These are phyloP conservation scores for Blastobasis lacticolella DNA, from an alignment of 2,888 invertebrate genomes.

Conservation along the genomic window DNA sequence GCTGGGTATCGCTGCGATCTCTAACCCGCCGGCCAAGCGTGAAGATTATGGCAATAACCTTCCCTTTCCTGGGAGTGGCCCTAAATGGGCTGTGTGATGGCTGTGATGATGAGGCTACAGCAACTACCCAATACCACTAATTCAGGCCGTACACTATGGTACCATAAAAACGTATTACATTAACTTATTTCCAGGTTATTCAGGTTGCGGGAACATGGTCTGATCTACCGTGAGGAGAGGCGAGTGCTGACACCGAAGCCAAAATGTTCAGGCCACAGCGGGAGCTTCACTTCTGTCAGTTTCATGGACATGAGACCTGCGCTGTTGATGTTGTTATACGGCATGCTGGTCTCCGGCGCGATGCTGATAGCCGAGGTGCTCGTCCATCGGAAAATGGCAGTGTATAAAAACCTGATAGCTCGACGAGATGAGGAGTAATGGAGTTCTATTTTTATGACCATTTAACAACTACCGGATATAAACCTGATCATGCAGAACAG, in stretches of 20 bases:
- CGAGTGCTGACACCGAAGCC: slow-evolving; percentile 76
- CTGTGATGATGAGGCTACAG: too few relatives aligned
- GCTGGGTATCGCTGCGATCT: too few relatives aligned
- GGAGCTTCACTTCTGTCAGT: slow-evolving; percentile 76
- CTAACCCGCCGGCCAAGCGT: too few relatives aligned
- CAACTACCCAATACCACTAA: too few relatives aligned
- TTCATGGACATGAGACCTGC: slow-evolving; percentile 74
- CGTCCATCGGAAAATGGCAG: slow-evolving; percentile 16
- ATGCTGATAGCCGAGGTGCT: slow-evolving; percentile 43
- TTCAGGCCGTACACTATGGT: background rate
- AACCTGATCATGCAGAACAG: too few relatives aligned
- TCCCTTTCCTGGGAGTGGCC: too few relatives aligned
- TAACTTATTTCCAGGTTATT: slow-evolving; percentile 48
- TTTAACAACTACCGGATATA: too few relatives aligned
- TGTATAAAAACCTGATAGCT: too few relatives aligned
- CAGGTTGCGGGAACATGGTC: slow-evolving; percentile 74
- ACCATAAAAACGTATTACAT: background rate
- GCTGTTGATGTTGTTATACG: slow-evolving; percentile 53
- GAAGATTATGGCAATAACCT: too few relatives aligned
- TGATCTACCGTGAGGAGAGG: slow-evolving; percentile 69
- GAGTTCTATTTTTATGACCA: too few relatives aligned
- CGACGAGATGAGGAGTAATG: too few relatives aligned
- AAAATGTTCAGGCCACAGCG: slow-evolving; percentile 66
- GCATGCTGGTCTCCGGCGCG: slow-evolving; percentile 37
- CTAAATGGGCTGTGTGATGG: background rate